phyloP scores from a whole-genome alignment of 2,888 invertebrate species.

The Xanthia togata region DNA sequence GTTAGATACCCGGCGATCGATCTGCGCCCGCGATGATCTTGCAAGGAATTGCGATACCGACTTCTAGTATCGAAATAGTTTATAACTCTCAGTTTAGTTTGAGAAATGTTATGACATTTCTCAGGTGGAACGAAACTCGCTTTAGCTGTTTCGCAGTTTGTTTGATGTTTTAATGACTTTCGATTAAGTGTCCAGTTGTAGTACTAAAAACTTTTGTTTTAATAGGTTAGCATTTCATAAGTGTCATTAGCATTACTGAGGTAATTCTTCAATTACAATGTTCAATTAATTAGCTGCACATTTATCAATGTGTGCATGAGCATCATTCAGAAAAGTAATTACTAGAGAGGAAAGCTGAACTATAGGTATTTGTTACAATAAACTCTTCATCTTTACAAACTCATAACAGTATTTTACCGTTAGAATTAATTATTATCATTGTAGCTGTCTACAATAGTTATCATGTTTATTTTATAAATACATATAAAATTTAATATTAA shows the following conservation, averaged over 20 bases:
- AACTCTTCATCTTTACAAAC: conserved; percentile 25
- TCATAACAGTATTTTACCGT: conserved; percentile 1
- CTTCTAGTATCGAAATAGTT: conserved; percentile 65
- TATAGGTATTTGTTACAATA: background rate
- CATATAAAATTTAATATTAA: background rate
- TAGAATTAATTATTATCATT: conserved; percentile 14
- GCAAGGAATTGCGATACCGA: conserved; percentile 67
- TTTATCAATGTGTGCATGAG: conserved; percentile 15
- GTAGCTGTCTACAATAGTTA: background rate
- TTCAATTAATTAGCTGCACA: conserved; percentile 4
- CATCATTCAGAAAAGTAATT: conserved; percentile 16
- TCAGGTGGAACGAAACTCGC: conserved; percentile 37
- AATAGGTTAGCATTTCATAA: background rate
- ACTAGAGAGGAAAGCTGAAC: background rate
- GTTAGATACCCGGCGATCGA: conserved; percentile 64
- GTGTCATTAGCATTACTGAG: conserved; percentile 13
- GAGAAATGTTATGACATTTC: conserved; percentile 66
- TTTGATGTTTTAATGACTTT: conserved; percentile 22
- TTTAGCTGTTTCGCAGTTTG: conserved; percentile 23
- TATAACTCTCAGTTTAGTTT: conserved; percentile 54
- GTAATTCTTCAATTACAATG: background rate
- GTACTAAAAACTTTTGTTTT: background rate
- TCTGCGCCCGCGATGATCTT: conserved; percentile 65
- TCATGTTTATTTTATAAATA: background rate
- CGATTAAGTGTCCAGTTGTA: conserved; percentile 1